Conservation (phyloP, 2,888 invertebrate genomes). For the Andrena minutula region DNA sequence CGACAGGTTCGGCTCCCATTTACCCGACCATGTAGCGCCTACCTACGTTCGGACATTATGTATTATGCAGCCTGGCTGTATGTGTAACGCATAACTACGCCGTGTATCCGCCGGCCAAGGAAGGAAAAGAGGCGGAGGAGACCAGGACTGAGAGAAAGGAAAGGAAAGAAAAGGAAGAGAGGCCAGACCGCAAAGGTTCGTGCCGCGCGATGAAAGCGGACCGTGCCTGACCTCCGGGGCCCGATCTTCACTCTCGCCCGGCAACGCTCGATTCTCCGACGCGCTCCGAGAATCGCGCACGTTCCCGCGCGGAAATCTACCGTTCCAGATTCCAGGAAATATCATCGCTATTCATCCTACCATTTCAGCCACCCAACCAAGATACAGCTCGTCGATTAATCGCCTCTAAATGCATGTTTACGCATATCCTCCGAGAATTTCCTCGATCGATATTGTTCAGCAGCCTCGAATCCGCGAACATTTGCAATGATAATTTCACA, state of each 20-base stretch:
- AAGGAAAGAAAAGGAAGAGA: constrained; percentile 39
- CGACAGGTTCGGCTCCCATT: constrained; percentile 83
- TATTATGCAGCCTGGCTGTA: constrained; percentile 76
- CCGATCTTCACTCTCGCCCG: constrained; percentile 76
- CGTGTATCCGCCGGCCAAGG: constrained; percentile 73
- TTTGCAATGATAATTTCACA: neutral
- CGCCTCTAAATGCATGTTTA: neutral
- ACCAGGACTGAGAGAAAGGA: constrained; percentile 34
- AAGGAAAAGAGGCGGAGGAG: constrained; percentile 41
- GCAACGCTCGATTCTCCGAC: constrained; percentile 23
- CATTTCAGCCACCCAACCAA: neutral
- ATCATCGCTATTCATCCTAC: neutral
- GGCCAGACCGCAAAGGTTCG: constrained; percentile 62
- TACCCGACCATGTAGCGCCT: constrained; percentile 81
- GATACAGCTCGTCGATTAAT: constrained; percentile 10
- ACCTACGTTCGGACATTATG: constrained; percentile 76
- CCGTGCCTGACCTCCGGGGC: constrained; percentile 73
- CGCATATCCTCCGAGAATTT: neutral
- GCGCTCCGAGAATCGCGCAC: constrained; percentile 39
- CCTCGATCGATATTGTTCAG: neutral
- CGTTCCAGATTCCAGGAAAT: constrained; percentile 1
- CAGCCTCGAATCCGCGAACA: neutral
- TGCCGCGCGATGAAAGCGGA: constrained; percentile 74
- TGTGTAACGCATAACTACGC: constrained; percentile 81
- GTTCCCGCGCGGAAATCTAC: constrained; percentile 17